Evolutionary conservation across 1,140 invertebrate genomes (phyloP), one percentile per base, ranked within the genome.

Genomic region (Temnothorax nylanderi): DNA sequence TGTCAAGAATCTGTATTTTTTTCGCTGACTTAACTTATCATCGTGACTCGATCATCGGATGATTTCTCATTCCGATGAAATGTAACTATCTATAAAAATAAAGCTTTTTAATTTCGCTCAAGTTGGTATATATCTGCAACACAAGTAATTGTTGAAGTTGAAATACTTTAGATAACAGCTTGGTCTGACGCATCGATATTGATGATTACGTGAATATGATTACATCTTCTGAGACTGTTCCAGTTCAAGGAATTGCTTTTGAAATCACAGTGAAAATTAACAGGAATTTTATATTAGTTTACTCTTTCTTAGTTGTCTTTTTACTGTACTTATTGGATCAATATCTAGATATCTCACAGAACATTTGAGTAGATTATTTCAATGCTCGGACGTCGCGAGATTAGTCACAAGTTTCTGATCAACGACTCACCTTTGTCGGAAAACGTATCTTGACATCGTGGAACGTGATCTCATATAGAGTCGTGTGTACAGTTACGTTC

Each of bases 161-260:
- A 51, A 65, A 65, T 7, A 80, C 76, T 80, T 80, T 67, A 80
- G 76, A 80, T 80, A 80, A 80, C 62, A 51, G 2, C n/a, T 41
- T 37, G 44, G 65, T 2, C 71, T 47, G 60, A 21, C 65, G 58
- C 41, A 76, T 49, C 8, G 58, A 65, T 80, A 26, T 47, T 47
- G n/a, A 21, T 34, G 44, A 44, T 78, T 78, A n/a, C 56, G 75
- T 37, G n/a, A 78, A 78, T 41, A n/a, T 26, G n/a, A 44, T 76
- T 58, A 58, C 3, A 76, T 26, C 26, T 4, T 75, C n/a, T 75
- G 7, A 60, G 32, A 60, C 37, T 44, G 37, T 34, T 76, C 16
- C 16, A 26, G 10, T 21, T n/a, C 13, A 21, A 67, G 11, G 18
- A 65, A 67, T 80, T 51, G 10, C n/a, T 51, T 37, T 51, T 37